Evolutionary conservation across 2,888 invertebrate species (phyloP), one percentile per base, ranked within the genome.

Genomic region (Lasius fuliginosus): DNA sequence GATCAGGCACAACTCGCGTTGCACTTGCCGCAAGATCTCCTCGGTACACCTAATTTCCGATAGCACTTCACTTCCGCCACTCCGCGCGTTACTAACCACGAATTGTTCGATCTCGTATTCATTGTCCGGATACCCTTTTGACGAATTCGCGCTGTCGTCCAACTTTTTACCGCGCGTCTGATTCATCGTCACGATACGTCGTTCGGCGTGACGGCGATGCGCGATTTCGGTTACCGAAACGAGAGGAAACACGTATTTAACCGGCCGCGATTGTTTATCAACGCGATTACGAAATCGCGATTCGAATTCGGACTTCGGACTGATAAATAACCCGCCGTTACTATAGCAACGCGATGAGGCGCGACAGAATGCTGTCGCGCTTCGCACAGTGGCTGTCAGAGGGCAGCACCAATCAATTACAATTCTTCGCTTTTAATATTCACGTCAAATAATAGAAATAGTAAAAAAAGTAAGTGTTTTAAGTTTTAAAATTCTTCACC

Each of bases 1-100:
- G 56, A 97, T 96, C 18, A 97, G 95, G 1, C 97, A 96, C 33
- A 97, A 94, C 92, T 96, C 96, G 87, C 96, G 96, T 64, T 96
- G 96, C 4, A 96, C 96, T 93, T 96, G 96, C 85, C 96, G 96
- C 82, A 97, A 93, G n/a, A 96, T 95, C 65, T 96, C 95, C 81
- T 95, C 90, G 1, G 96, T 96, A 71, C 96, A 92, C 27, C 27
- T 8, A 9, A 74, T n/a, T n/a, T 53, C n/a, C 49, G 49, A 2
- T 53, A n/a, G 8, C 49, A 53, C n/a, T 53, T 53, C 8, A 53
- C n/a, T 23, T 23, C 23, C n/a, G 49, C 8, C 18, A 49, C 6
- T 18, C 8, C 6, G 8, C 18, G 18, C 1, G 1, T 27, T 58
- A 11, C 9, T n/a, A 23, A n/a, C 8, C 49, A 4, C 27, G 9